These are phyloP conservation scores for Elephantulus edwardii DNA, from an alignment of 2,113 vertebrate species.

Conservation along the genomic window DNA sequence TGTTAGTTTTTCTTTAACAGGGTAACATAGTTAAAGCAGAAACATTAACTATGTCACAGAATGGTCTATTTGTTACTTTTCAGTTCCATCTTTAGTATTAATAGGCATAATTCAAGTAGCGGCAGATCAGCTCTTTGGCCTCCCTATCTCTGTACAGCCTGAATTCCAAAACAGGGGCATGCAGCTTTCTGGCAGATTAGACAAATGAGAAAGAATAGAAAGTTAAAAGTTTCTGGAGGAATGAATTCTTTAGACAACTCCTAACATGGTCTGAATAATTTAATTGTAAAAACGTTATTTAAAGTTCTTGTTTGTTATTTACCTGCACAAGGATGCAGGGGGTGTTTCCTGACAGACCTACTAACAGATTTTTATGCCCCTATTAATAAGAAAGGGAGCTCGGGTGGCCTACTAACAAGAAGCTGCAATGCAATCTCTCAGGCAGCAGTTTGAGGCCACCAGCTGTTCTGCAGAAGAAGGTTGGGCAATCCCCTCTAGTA, in stretches of 20 bases:
- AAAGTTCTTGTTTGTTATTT: not conserved
- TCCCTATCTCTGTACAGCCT: rapidly evolving
- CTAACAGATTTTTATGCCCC: not conserved
- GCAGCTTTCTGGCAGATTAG: not conserved
- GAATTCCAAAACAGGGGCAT: not conserved
- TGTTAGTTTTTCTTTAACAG: not conserved
- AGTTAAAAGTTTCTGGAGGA: not conserved
- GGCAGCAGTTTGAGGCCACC: too few species aligned
- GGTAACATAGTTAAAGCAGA: not conserved
- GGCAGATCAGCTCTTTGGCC: not conserved
- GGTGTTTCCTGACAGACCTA: not conserved
- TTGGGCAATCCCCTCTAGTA: too few species aligned
- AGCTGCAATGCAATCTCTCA: too few species aligned
- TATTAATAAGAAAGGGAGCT: too few species aligned
- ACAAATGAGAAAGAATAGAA: not conserved
- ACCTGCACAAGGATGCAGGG: not conserved
- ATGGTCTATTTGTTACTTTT: not conserved
- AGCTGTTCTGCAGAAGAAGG: too few species aligned
- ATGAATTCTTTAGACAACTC: not conserved
- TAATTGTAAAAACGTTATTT: not conserved
- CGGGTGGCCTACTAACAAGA: too few species aligned
- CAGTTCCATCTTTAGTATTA: not conserved
- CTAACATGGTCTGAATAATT: not conserved
- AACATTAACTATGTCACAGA: not conserved
- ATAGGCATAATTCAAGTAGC: not conserved